These are phyloP conservation scores for Pollenia labialis DNA, from an alignment of 2,888 invertebrate species.

Conservation along the genomic window DNA sequence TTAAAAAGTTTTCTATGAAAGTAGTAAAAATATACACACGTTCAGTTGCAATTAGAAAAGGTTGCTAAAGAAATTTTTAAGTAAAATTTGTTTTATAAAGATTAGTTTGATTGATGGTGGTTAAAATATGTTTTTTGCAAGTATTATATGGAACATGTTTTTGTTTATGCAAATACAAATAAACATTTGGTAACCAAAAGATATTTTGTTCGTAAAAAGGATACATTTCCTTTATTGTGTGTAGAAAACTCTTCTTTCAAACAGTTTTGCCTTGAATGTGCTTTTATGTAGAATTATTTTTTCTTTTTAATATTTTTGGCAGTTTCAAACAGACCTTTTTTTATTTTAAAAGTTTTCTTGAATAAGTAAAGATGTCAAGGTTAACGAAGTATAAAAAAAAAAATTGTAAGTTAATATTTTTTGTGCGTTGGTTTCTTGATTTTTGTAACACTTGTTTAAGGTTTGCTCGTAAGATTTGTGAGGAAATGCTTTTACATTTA, in stretches of 20 bases:
- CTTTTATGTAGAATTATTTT: not conserved
- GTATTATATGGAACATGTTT: not conserved
- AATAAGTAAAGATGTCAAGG: conserved; percentile 50
- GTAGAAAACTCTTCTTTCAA: not conserved
- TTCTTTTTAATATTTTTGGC: conserved; percentile 17
- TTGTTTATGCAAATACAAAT: too few species aligned
- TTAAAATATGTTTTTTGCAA: not conserved
- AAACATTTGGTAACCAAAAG: too few species aligned
- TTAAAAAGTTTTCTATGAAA: not conserved
- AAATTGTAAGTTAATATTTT: not conserved
- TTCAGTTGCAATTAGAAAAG: conserved; percentile 25
- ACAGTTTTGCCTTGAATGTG: not conserved
- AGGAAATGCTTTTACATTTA: not conserved
- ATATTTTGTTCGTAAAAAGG: not conserved
- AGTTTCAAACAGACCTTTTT: conserved; percentile 12
- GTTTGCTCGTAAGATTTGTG: not conserved
- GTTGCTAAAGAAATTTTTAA: not conserved
- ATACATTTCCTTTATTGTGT: not conserved
- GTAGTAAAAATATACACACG: not conserved
- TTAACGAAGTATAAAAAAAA: not conserved
- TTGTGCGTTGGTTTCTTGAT: not conserved
- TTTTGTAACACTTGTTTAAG: not conserved
- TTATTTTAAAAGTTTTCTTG: conserved; percentile 27
- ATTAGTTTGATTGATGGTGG: not conserved
- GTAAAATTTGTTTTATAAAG: conserved; percentile 1